These are phyloP conservation scores for Hesperophylax magnus DNA, from an alignment of 1,140 invertebrate species.

Conservation along the genomic window DNA sequence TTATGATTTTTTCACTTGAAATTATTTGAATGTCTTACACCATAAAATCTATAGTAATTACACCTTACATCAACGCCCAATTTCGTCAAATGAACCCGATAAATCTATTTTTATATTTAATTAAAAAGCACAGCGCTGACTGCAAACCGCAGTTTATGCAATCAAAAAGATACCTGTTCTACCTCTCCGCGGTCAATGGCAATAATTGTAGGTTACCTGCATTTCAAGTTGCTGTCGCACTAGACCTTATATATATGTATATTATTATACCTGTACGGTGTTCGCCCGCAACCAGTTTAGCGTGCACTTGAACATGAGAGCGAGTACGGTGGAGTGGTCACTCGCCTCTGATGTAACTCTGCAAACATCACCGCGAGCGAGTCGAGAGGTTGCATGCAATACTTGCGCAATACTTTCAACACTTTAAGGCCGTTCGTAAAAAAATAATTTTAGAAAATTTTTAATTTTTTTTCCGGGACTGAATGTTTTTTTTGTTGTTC, in stretches of 20 bases:
- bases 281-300: neutral
- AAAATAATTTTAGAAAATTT: no score
- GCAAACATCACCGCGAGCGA: slow-evolving; percentile 26
- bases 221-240: neutral
- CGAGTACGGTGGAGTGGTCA: neutral
- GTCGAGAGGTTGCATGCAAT: slow-evolving; percentile 22
- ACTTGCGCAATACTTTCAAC: slow-evolving; percentile 16
- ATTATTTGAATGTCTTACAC: no score
- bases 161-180: neutral
- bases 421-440: neutral
- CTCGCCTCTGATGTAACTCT: slow-evolving; percentile 21
- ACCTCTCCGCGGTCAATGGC: neutral
- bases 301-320: slow-evolving; percentile 34
- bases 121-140: no score
- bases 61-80: no score
- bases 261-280: neutral
- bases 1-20: no score
- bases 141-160: no score
- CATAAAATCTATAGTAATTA: no score
- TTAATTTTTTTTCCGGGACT: no score
- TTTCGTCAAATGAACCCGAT: no score
- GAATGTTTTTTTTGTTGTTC: no score
- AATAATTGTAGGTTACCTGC: neutral
- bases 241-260: no score
- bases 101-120: no score